Evolutionary conservation across 2,113 vertebrate species (phyloP).

Genomic region (Holacanthus passer): DNA sequence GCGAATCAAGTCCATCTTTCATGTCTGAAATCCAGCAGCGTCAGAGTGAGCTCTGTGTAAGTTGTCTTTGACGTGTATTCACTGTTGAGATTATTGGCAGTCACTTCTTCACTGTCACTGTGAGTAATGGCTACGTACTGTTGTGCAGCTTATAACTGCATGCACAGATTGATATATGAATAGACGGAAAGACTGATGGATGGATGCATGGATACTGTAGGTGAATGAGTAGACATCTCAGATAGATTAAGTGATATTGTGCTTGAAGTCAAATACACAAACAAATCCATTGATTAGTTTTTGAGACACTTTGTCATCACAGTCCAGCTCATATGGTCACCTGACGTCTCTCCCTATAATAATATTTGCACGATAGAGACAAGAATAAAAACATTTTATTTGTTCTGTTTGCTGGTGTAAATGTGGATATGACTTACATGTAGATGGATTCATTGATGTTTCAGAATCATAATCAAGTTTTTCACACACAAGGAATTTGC

Average conservation of each 20-base stretch:
- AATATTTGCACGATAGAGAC: too few species aligned
- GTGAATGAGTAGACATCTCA: constrained; percentile 34
- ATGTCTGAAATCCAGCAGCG: constrained; percentile 58
- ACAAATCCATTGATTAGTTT: neutral
- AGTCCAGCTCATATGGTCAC: too few species aligned
- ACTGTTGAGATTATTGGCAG: constrained; percentile 70
- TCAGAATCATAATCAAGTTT: too few species aligned
- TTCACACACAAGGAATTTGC: too few species aligned
- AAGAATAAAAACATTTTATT: too few species aligned
- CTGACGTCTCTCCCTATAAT: too few species aligned
- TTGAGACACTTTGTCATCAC: too few species aligned
- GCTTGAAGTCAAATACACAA: constrained; percentile 58
- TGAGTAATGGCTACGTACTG: constrained; percentile 44
- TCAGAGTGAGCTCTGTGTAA: constrained; percentile 31
- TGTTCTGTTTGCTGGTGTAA: too few species aligned
- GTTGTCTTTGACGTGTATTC: constrained; percentile 68
- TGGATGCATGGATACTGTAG: constrained; percentile 12
- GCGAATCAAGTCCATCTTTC: constrained; percentile 86
- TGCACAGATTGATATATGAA: constrained; percentile 28
- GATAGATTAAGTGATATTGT: constrained; percentile 16
- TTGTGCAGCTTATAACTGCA: constrained; percentile 26
- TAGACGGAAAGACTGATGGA: constrained; percentile 24
- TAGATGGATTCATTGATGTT: too few species aligned
- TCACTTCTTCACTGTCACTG: constrained; percentile 72
- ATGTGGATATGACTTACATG: too few species aligned